Evolutionary conservation across 2,888 invertebrate genomes (phyloP).

Genomic region (Adineta ricciae): DNA sequence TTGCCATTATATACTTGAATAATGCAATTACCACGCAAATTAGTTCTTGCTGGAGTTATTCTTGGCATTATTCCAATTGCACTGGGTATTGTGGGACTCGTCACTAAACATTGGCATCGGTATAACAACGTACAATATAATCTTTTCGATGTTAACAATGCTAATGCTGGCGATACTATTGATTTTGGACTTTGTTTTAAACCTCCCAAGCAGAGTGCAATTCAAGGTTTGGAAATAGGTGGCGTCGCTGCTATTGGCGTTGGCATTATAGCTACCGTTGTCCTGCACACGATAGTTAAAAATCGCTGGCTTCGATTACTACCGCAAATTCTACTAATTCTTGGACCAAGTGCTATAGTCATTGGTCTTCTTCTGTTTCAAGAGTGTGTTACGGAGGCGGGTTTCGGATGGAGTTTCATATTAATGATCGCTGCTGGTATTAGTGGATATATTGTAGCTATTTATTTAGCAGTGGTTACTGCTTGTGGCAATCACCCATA

Average conservation of each 20-base stretch:
- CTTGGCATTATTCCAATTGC: neutral
- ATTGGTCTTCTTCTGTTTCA: neutral
- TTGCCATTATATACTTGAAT: neutral
- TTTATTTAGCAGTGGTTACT: neutral
- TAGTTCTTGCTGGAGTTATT: neutral
- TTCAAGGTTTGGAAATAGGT: neutral
- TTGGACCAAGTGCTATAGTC: neutral
- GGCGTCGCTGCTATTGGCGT: neutral
- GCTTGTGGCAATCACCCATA: neutral
- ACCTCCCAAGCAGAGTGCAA: fast-evolving
- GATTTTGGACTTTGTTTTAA: neutral
- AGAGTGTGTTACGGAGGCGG: neutral
- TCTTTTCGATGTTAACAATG: too few relatives aligned
- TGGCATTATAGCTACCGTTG: neutral
- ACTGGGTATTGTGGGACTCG: neutral
- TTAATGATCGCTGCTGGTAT: neutral
- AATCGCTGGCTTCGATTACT: neutral
- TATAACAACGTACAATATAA: neutral
- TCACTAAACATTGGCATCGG: neutral
- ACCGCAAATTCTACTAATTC: neutral
- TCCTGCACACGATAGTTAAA: neutral
- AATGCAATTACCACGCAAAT: neutral
- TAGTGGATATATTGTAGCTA: neutral
- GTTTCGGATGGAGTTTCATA: neutral
- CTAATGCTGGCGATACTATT: too few relatives aligned